These are phyloP conservation scores for Chydorus sphaericus DNA, from an alignment of 2,888 invertebrate genomes.

Conservation along the genomic window DNA sequence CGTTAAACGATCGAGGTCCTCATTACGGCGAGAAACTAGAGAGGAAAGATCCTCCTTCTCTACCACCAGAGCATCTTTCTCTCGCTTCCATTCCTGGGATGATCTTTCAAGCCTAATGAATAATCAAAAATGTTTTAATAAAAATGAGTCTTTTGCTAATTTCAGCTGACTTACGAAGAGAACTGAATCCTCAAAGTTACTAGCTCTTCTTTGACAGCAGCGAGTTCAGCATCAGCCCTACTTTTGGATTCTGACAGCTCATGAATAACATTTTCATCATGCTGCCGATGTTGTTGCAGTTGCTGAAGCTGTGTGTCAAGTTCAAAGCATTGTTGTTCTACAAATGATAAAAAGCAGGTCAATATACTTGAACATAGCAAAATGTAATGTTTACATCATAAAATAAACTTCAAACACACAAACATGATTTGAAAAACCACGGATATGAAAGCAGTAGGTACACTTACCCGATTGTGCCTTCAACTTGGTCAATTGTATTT, in stretches of 20 bases:
- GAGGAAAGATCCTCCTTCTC: constrained; percentile 10
- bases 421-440: too few species aligned
- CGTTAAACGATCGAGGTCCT: constrained; percentile 55
- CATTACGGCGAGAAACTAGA: constrained; percentile 34
- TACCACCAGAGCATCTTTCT: constrained; percentile 11
- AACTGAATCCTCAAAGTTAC: too few species aligned
- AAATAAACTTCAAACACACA: too few species aligned
- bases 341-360: too few species aligned
- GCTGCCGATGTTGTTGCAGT: constrained; percentile 23
- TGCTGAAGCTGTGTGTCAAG: constrained; percentile 26
- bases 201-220: background rate
- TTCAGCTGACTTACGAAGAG: background rate
- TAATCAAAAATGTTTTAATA: background rate
- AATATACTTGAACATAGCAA: too few species aligned
- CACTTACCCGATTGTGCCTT: background rate
- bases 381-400: too few species aligned
- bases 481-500: background rate
- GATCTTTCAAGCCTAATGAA: constrained; percentile 1
- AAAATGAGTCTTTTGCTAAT: background rate
- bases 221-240: background rate
- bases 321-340: constrained; percentile 28
- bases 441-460: too few species aligned
- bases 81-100: constrained; percentile 11
- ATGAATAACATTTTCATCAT: constrained; percentile 17
- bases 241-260: constrained; percentile 3